phyloP scores from a whole-genome alignment of 2,113 vertebrate genomes.

The Okapia johnstoni region DNA sequence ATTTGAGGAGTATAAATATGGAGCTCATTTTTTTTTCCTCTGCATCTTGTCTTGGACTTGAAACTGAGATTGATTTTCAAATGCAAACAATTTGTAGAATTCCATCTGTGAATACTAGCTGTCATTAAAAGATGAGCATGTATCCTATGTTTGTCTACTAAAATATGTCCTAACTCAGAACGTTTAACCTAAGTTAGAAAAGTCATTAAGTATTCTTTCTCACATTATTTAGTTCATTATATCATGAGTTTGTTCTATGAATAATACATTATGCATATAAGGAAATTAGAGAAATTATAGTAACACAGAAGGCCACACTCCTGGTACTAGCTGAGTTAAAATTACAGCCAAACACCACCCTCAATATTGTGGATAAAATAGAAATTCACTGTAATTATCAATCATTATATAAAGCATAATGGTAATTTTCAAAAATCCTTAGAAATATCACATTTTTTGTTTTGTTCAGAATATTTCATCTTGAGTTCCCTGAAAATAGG shows the following conservation, averaged over 20 bases:
- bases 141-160: neutral
- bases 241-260: constrained; percentile 19
- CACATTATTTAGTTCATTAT: constrained; percentile 40
- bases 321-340: neutral
- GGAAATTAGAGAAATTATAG: constrained; percentile 39
- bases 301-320: neutral
- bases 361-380: neutral
- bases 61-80: constrained; percentile 10
- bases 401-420: neutral
- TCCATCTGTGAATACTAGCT: neutral
- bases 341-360: neutral
- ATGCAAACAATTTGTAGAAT: neutral
- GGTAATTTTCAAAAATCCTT: neutral
- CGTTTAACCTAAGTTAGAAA: constrained; percentile 1
- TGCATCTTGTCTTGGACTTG: neutral
- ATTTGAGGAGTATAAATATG: neutral
- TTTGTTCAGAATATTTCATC: neutral
- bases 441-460: neutral
- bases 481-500: neutral
- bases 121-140: neutral
- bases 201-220: constrained; percentile 5
- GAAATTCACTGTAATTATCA: neutral
- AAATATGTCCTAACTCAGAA: neutral
- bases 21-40: neutral
- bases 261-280: constrained; percentile 40